Evolutionary conservation across 2,797 vertebrate genomes (phyloP).

Genomic region (Distichodus sexfasciatus): DNA sequence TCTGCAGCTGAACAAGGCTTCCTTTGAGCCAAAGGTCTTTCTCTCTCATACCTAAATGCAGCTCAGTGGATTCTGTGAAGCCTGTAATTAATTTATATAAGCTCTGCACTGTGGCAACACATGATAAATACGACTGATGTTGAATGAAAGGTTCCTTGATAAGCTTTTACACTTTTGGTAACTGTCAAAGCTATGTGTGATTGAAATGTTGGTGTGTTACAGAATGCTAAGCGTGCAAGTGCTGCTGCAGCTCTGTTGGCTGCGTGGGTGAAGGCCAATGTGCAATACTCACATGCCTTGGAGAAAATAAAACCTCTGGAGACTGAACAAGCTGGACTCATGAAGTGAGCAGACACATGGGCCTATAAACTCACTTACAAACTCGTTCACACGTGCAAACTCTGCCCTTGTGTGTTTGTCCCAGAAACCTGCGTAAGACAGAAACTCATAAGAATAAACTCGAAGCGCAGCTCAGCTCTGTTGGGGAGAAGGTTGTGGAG

Average conservation of each 20-base stretch:
- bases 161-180: no score
- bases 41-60: no score
- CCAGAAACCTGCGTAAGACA: conserved; percentile 90
- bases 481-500: conserved; percentile 89
- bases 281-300: conserved; percentile 91
- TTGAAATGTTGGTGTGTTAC: conserved; percentile 43
- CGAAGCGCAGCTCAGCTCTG: conserved; percentile 88
- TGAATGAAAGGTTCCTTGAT: no score
- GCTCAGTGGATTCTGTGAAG: no score
- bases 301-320: conserved; percentile 92
- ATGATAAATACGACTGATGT: no score
- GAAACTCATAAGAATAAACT: conserved; percentile 87
- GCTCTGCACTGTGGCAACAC: no score
- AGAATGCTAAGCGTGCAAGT: conserved; percentile 96
- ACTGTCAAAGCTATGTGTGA: no score
- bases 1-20: conserved; percentile 85
- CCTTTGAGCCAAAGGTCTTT: conserved; percentile 98
- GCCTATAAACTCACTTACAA: background rate
- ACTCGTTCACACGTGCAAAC: conserved; percentile 12
- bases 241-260: conserved; percentile 94
- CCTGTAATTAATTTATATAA: no score
- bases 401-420: background rate
- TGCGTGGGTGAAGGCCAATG: conserved; percentile 95
- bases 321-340: conserved; percentile 84
- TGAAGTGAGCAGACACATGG: conserved; percentile 74